Conservation (phyloP, 2,113 vertebrate species). For the Ophthalmolycus amberensis region DNA sequence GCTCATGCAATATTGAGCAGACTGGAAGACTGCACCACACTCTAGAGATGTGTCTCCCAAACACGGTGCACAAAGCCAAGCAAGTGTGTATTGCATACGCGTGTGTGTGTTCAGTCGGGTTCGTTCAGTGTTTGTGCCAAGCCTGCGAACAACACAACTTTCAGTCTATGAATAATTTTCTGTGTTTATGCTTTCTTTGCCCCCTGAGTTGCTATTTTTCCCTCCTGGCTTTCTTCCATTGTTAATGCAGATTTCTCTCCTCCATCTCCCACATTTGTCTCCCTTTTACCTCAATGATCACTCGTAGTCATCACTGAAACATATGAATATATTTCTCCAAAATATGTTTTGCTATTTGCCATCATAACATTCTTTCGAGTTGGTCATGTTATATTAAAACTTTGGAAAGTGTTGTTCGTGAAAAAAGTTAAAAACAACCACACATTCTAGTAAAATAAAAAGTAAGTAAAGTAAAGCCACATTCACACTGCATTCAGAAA, state of each 20-base stretch:
- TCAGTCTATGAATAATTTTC: constrained; percentile 81
- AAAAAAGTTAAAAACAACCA: not conserved
- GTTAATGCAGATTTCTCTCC: constrained; percentile 65
- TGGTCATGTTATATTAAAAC: constrained; percentile 6
- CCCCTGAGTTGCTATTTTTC: constrained; percentile 73
- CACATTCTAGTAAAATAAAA: not conserved
- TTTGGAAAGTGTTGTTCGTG: not conserved
- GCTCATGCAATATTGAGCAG: constrained; percentile 84
- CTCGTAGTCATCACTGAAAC: constrained; percentile 53
- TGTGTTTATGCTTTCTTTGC: constrained; percentile 79
- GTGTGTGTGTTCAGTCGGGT: constrained; percentile 55
- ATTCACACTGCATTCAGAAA: not conserved
- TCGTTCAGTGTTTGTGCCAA: constrained; percentile 70
- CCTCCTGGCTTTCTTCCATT: constrained; percentile 67
- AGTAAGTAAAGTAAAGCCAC: not conserved
- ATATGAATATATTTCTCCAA: constrained; percentile 37
- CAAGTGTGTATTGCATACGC: constrained; percentile 51
- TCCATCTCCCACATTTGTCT: constrained; percentile 58
- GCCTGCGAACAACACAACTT: constrained; percentile 72
- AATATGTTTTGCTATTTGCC: constrained; percentile 31
- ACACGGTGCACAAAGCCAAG: constrained; percentile 58
- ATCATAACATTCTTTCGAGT: constrained; percentile 17
- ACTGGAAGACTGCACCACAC: constrained; percentile 71
- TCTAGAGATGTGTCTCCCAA: constrained; percentile 71
- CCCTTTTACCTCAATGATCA: constrained; percentile 50